Evolutionary conservation across 2,797 vertebrate genomes (phyloP).

Genomic region (Xyrichtys novacula): DNA sequence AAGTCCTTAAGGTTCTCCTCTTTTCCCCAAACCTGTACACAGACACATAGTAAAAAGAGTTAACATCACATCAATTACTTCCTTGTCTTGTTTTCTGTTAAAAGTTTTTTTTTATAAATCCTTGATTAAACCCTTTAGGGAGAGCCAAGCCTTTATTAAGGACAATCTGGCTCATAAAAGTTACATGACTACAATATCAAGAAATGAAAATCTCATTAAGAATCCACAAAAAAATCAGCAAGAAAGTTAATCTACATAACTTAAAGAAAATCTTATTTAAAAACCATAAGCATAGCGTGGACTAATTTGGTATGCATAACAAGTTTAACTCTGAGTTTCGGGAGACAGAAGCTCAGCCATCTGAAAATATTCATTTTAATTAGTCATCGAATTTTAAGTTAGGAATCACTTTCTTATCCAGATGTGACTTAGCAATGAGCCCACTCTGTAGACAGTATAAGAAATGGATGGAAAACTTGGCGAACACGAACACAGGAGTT

Average conservation of each 20-base stretch:
- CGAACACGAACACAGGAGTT: too few species aligned
- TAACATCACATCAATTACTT: neutral
- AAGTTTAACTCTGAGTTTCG: too few species aligned
- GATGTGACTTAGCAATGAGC: too few species aligned
- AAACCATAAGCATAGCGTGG: too few species aligned
- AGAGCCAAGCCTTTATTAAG: neutral
- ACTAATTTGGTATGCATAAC: neutral
- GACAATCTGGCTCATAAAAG: too few species aligned
- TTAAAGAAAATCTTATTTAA: too few species aligned
- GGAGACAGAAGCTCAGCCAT: neutral
- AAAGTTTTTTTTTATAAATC: neutral
- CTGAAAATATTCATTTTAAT: neutral
- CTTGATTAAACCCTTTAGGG: neutral
- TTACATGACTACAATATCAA: too few species aligned
- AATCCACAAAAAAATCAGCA: too few species aligned
- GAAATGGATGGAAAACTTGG: too few species aligned
- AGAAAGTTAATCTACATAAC: too few species aligned
- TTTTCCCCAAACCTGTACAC: slow-evolving; percentile 91
- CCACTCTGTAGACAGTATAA: too few species aligned
- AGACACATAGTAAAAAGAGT: slow-evolving; percentile 13
- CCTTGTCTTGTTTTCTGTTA: slow-evolving; percentile 1
- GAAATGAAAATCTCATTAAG: too few species aligned
- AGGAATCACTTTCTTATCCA: neutral
- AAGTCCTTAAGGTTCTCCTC: slow-evolving; percentile 97
- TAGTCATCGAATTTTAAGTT: neutral